phyloP scores from a whole-genome alignment of 2,113 vertebrate genomes.

The Megaleporinus macrocephalus region DNA sequence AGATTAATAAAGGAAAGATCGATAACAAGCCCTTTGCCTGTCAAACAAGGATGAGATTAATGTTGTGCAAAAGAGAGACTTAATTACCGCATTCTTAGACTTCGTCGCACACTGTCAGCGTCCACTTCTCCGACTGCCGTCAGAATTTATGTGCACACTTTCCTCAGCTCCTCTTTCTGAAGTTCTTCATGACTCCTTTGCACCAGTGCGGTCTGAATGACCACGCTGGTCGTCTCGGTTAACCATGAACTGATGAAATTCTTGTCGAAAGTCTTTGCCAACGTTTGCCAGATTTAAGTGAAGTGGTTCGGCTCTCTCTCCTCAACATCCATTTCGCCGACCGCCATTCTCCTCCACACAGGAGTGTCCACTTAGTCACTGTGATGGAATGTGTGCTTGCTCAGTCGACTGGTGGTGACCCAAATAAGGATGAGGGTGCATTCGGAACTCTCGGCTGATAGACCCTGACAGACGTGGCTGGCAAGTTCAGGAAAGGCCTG shows the following conservation, averaged over 20 bases:
- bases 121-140: background rate
- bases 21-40: background rate
- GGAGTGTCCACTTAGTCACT: background rate
- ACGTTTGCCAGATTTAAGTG: conserved; percentile 1
- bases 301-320: background rate
- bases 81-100: background rate
- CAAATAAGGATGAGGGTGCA: conserved; percentile 44
- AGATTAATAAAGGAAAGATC: too few species aligned
- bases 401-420: conserved; percentile 50
- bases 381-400: conserved; percentile 19
- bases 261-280: background rate
- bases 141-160: background rate
- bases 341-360: background rate
- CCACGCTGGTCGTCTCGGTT: background rate
- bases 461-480: conserved; percentile 49
- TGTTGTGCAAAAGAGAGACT: background rate
- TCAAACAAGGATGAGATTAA: background rate
- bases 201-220: background rate
- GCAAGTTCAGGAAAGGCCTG: conserved; percentile 26
- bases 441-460: conserved; percentile 54
- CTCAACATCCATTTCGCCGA: background rate
- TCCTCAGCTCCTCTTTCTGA: too few species aligned
- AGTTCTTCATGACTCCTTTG: background rate
- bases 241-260: background rate
- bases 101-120: background rate